Evolutionary conservation across 2,113 vertebrate genomes (phyloP), one percentile per base, ranked within the genome.

Genomic region (Nothocercus julius): DNA sequence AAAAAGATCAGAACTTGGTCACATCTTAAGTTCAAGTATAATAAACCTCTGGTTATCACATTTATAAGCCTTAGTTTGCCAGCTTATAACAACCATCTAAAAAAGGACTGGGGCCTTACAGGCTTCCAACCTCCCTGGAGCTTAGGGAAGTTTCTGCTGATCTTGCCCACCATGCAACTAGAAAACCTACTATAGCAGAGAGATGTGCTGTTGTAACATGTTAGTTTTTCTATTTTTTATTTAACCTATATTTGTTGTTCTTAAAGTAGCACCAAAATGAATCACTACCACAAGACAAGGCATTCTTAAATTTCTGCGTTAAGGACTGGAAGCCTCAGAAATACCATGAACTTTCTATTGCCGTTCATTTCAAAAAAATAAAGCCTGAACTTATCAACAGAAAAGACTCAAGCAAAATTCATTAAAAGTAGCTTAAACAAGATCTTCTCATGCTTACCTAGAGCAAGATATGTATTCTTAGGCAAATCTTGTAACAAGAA

Each of bases 381-480:
- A 91, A n/a, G n/a, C 47, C 53, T 64, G 49, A 89, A 59, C 17
- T 27, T 54, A 18, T 44, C 69, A 49, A 81, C 13, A 73, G 38
- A 32, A 59, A 54, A 36, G 38, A 45, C 53, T 61, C 28, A 51
- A 66, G 32, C 19, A 70, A 59, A 87, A 84, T 34, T 78, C 19
- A 42, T 73, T 45, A 36, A 1, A 62, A 80, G 64, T 51, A 80
- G 53, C 45, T 87, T 92, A 53, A 89, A 78, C 27, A 56, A 56
- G 74, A n/a, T 61, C 10, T 44, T 83, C 85, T 69, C 77, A 56
- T 64, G 69, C 82, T 93, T 85, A 91, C 74, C 88, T 66, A 85
- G 8, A 54, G 62, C 66, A 85, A 93, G 40, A 36, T 24, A 51
- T 0, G 7, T 36, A 64, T 30, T 78, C 54, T 64, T 79, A 87